Evolutionary conservation across 2,113 vertebrate genomes (phyloP), one percentile per base, ranked within the genome.

Genomic region (Chaetodon auriga): DNA sequence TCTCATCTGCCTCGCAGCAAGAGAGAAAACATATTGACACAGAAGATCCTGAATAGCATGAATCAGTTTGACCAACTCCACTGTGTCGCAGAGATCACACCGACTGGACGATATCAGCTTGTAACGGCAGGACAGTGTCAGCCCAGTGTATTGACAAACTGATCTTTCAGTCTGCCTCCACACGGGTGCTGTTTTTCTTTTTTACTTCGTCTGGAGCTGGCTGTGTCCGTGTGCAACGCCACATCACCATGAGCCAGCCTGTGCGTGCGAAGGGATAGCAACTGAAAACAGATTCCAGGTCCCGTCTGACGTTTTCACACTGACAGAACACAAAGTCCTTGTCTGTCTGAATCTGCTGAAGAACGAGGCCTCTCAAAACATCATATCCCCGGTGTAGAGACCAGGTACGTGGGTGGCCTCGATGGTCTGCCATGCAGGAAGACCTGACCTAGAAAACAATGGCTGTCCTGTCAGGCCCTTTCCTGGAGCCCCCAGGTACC

Each of bases 361-460:
- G 86, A 93, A 78, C 78, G 62, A 81, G 80, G 71, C 76, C 35
- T 81, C 84, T 85, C 66, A 79, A 87, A 88, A 80, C 86, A 72
- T 75, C 70, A 75, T 70, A 73, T 91, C 89, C 84, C 87, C 43
- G 19, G 85, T 68, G 84, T 81, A 62, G 69, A 61, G 53, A 82
- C 68, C 76, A 77, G 81, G 78, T 89, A 86, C 57, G 77, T 88
- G 85, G 87, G 82, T 88, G 91, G 87, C 90, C 88, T 89, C 82
- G 83, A 90, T 87, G 85, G 72, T 89, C 76, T 77, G 88, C 83
- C 89, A 83, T 84, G 86, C 87, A 80, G 78, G 85, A 61, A 75
- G 82, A 86, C 51, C 51, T 91, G 91, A 87, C 90, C 89, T 89
- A 90, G 83, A 92, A 92, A 91, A 90, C 81, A 73, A 25, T 57